Percentiles rank a stretch among this genome's conserved stretches.
phyloP scores from a whole-genome alignment of 2,888 invertebrate species.

The Onchidella celtica region DNA sequence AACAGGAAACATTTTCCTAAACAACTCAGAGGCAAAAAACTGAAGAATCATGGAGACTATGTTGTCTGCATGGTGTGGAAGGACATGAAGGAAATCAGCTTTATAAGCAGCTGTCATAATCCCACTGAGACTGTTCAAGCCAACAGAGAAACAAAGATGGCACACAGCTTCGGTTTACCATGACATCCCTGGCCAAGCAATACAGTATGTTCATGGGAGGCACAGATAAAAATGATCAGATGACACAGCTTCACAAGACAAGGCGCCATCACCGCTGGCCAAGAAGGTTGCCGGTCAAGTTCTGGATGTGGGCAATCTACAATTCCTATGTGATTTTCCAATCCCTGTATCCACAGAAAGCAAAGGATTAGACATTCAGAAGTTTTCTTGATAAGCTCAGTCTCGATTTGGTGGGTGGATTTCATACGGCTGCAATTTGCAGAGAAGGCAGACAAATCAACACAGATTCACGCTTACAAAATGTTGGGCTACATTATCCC shows the following conservation, averaged over 20 bases:
- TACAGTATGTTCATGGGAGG: conserved; percentile 56
- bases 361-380: conserved; percentile 20
- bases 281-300: conserved; percentile 12
- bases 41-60: conserved; percentile 31
- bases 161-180: not conserved
- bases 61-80: conserved; percentile 49
- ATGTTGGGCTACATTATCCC: conserved; percentile 44
- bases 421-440: not conserved
- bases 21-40: conserved; percentile 35
- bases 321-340: conserved; percentile 3
- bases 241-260: conserved; percentile 29
- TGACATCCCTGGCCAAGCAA: conserved; percentile 41
- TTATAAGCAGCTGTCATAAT: conserved; percentile 44
- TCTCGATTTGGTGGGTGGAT: conserved; percentile 40
- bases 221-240: conserved; percentile 51
- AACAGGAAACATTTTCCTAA: conserved; percentile 51
- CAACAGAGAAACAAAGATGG: conserved; percentile 36
- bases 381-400: conserved; percentile 38
- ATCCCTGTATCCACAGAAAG: not conserved
- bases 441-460: conserved; percentile 32
- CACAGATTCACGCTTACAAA: conserved; percentile 1
- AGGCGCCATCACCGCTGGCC: conserved; percentile 20
- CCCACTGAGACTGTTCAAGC: conserved; percentile 26
- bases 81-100: conserved; percentile 51
- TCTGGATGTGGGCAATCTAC: conserved; percentile 22